These are phyloP conservation scores for Rhinatrema bivittatum DNA, from an alignment of 2,797 vertebrate species.

Conservation along the genomic window DNA sequence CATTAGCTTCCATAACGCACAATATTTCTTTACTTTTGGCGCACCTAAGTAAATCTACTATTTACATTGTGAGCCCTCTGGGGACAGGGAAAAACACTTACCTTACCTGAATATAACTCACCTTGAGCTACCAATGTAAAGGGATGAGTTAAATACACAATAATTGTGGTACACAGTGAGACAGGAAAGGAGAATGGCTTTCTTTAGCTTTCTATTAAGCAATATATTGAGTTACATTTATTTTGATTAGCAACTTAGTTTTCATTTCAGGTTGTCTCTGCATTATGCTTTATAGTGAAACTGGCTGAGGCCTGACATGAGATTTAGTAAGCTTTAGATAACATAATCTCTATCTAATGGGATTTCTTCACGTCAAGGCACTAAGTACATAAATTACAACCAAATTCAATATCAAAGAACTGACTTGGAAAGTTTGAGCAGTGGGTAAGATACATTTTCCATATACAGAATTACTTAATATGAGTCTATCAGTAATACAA, in stretches of 20 bases:
- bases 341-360: constrained; percentile 51
- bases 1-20: too few species aligned
- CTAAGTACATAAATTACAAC: constrained; percentile 47
- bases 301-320: constrained; percentile 31
- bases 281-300: constrained; percentile 40
- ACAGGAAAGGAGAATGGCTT: constrained; percentile 6
- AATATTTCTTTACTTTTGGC: too few species aligned
- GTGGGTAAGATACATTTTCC: constrained; percentile 52
- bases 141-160: too few species aligned
- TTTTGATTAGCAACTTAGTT: constrained; percentile 29
- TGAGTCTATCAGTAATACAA: constrained; percentile 48
- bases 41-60: too few species aligned
- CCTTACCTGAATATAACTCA: too few species aligned
- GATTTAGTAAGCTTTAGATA: constrained; percentile 55
- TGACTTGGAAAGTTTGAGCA: constrained; percentile 57
- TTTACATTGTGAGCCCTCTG: too few species aligned
- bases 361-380: constrained; percentile 47
- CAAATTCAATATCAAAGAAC: constrained; percentile 54
- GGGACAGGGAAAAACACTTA: too few species aligned
- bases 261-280: constrained; percentile 22
- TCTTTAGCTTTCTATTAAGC: constrained; percentile 21
- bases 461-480: constrained; percentile 55
- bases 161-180: too few species aligned
- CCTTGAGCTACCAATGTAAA: too few species aligned
- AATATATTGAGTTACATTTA: constrained; percentile 8